Evolutionary conservation across 2,888 invertebrate genomes (phyloP).

Genomic region (Chymomyza fuscimana): DNA sequence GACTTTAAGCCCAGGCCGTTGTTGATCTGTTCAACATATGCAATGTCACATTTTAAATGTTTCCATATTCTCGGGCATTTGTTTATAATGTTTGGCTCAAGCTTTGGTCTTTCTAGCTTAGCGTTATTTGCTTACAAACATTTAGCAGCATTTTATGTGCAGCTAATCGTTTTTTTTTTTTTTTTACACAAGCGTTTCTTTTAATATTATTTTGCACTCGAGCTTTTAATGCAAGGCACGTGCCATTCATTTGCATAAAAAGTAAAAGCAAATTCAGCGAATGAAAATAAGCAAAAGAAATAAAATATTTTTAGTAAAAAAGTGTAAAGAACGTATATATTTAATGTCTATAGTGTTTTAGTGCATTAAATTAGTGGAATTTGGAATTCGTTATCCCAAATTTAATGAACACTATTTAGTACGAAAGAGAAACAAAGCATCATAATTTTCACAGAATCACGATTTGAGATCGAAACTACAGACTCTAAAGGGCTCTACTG

Average conservation of each 20-base stretch:
- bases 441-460: too few relatives aligned
- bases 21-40: conserved; percentile 36
- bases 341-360: too few relatives aligned
- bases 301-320: background rate
- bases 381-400: too few relatives aligned
- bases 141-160: conserved; percentile 62
- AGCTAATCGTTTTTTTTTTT: conserved; percentile 59
- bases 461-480: too few relatives aligned
- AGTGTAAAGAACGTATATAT: background rate
- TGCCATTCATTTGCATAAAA: conserved; percentile 69
- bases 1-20: background rate
- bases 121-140: conserved; percentile 64
- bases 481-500: too few relatives aligned
- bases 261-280: background rate
- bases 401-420: too few relatives aligned
- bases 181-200: background rate
- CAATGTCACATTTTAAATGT: conserved; percentile 33
- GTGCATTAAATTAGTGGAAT: too few relatives aligned
- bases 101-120: conserved; percentile 13
- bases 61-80: conserved; percentile 9
- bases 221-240: conserved; percentile 69
- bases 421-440: too few relatives aligned
- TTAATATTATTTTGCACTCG: conserved; percentile 44
- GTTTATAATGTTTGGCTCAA: background rate
- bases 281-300: background rate